Evolutionary conservation across 2,113 vertebrate species (phyloP).

Genomic region (Petaurus breviceps): DNA sequence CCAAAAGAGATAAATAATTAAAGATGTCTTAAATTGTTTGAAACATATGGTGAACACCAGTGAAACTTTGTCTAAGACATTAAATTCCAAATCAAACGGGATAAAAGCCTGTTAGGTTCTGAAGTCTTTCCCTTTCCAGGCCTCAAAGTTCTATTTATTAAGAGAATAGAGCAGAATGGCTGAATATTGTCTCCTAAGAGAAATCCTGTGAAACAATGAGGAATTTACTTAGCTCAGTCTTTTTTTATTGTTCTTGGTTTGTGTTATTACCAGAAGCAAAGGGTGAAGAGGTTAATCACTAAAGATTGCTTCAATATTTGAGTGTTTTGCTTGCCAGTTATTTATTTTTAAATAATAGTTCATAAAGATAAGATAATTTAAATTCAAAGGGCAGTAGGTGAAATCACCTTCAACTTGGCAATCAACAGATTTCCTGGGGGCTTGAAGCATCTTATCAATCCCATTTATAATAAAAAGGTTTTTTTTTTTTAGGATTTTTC

Average conservation of each 20-base stretch:
- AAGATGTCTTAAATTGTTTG: neutral
- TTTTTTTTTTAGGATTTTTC: neutral
- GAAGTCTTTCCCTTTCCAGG: neutral
- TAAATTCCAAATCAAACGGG: neutral
- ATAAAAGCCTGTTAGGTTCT: neutral
- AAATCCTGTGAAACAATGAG: neutral
- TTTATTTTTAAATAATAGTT: neutral
- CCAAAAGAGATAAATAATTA: neutral
- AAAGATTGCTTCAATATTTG: neutral
- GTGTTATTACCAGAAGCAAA: neutral
- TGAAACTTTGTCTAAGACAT: neutral
- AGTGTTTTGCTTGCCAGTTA: neutral
- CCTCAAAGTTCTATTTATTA: neutral
- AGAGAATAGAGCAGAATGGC: neutral
- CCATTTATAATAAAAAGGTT: neutral
- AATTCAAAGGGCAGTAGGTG: neutral
- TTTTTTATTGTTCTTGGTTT: neutral
- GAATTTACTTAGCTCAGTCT: neutral
- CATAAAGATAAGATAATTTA: neutral
- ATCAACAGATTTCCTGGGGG: neutral
- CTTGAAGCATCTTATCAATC: neutral
- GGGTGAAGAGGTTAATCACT: neutral
- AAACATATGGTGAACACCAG: neutral
- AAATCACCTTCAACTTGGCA: neutral
- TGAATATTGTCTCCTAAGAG: neutral